Base-by-base conservation (phyloP, 2,888 invertebrate species). In the Sphecodes monilicornis region DNA sequence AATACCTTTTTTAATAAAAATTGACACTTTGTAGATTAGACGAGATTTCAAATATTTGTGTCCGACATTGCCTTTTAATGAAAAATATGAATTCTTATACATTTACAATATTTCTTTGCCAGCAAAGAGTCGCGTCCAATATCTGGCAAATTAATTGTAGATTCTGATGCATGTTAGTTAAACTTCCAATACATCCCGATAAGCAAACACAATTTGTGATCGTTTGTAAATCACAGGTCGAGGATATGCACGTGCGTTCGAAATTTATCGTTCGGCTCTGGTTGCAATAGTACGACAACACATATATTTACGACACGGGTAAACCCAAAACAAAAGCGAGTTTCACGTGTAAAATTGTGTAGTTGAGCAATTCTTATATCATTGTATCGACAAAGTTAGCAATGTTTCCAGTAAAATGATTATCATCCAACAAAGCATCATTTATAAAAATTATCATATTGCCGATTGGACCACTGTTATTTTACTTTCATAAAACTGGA, bases 271-370 rank as follows among this genome's bases (percentile, higher is more conserved):
- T 16, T 8, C 1, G 6, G n/a, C 16, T n/a, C 26, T 8, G 16
- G 39, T 32, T n/a, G 50, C 10, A 10, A 22, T 77, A 71, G 18
- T n/a, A 50, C 50, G 1, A 41, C 60, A 32, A 39, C 73, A 50
- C n/a, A 77, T 71, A 69, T 36, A 70, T 66, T 22, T 70, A 43
- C 70, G 41, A 18, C 4, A 16, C n/a, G n/a, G n/a, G n/a, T 54
- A 64, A 77, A 77, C 13, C 32, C 11, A 6, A 50, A 1, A 41
- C n/a, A 29, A 54, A 41, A 18, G 22, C n/a, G 10, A 29, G 36
- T 22, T 64, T 64, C 50, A n/a, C 18, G 22, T 22, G 76, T n/a
- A n/a, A n/a, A 46, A 1, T 46, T 18, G 46, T 18, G 46, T 18
- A 18, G 1, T 18, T 22, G 10, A 2, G 0, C 50, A 22, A 50